These are phyloP conservation scores for Maniola hyperantus DNA, from an alignment of 2,888 invertebrate species.

Conservation along the genomic window DNA sequence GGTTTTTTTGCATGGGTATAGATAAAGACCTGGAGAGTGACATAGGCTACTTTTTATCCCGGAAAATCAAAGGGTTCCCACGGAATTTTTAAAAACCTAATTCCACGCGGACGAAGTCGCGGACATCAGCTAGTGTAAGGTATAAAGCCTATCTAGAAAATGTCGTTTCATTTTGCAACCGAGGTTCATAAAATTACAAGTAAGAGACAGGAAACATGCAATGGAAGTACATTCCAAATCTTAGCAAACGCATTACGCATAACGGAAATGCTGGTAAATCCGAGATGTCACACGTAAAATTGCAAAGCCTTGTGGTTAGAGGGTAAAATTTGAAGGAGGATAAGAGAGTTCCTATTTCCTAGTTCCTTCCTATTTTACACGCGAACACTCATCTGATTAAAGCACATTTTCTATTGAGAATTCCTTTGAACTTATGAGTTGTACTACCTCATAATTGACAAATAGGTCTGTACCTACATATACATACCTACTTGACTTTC, in stretches of 20 bases:
- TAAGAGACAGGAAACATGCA: not conserved
- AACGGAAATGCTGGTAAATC: conserved; percentile 1
- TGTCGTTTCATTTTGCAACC: not conserved
- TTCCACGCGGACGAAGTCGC: too few species aligned
- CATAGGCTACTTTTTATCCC: too few species aligned
- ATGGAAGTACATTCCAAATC: conserved; percentile 1
- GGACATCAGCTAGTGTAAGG: too few species aligned
- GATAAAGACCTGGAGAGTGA: too few species aligned
- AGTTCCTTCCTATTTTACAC: not conserved
- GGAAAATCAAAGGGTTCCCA: too few species aligned
- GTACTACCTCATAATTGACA: too few species aligned
- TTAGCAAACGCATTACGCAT: conserved; percentile 3
- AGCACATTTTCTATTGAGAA: not conserved
- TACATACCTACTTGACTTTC: too few species aligned
- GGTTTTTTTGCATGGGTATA: too few species aligned
- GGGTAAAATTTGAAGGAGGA: conserved; percentile 2
- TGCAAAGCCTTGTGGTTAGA: not conserved
- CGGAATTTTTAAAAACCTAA: too few species aligned
- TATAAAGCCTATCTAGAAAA: not conserved
- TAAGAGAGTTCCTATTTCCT: conserved; percentile 8
- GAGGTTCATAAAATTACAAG: not conserved
- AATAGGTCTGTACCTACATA: too few species aligned
- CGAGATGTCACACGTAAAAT: conserved; percentile 3
- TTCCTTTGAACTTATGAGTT: too few species aligned
- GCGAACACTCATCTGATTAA: not conserved